Conservation (phyloP, 1,140 invertebrate species). For the Neotoxoptera formosana region DNA sequence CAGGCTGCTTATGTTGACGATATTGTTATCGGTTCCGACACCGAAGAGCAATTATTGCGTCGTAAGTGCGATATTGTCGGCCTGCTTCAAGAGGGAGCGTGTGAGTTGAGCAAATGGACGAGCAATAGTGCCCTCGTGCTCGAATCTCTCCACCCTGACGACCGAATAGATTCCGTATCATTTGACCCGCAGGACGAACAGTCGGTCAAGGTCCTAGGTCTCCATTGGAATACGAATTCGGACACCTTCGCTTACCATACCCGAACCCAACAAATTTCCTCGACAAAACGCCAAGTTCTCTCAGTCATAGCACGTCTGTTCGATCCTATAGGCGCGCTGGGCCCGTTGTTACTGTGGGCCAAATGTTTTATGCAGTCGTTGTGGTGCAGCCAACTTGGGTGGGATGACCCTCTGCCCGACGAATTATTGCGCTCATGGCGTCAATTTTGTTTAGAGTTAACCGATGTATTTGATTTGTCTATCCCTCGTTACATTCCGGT, state of each 20-base stretch:
- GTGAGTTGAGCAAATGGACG: slow-evolving; percentile 12
- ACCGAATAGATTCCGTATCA: not conserved
- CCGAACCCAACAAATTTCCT: not conserved
- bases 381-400: slow-evolving; percentile 48
- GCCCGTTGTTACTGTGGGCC: slow-evolving; percentile 60
- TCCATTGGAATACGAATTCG: not conserved
- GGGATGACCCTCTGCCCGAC: too few species aligned
- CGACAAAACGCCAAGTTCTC: slow-evolving; percentile 56
- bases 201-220: not conserved
- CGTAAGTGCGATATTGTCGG: slow-evolving; percentile 14
- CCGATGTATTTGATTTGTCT: too few species aligned
- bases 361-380: slow-evolving; percentile 58
- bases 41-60: too few species aligned
- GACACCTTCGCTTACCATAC: not conserved
- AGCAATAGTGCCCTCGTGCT: not conserved
- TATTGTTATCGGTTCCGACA: not conserved
- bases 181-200: not conserved
- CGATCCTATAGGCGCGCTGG: slow-evolving; percentile 57
- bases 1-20: too few species aligned
- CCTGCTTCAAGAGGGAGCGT: not conserved
- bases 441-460: too few species aligned
- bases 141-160: slow-evolving; percentile 47
- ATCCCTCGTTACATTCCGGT: not conserved
- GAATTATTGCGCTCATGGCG: too few species aligned
- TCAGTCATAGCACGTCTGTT: slow-evolving; percentile 61